Evolutionary conservation across 2,888 invertebrate genomes (phyloP), one percentile per base, ranked within the genome.

Genomic region (Drosophila percnosoma): DNA sequence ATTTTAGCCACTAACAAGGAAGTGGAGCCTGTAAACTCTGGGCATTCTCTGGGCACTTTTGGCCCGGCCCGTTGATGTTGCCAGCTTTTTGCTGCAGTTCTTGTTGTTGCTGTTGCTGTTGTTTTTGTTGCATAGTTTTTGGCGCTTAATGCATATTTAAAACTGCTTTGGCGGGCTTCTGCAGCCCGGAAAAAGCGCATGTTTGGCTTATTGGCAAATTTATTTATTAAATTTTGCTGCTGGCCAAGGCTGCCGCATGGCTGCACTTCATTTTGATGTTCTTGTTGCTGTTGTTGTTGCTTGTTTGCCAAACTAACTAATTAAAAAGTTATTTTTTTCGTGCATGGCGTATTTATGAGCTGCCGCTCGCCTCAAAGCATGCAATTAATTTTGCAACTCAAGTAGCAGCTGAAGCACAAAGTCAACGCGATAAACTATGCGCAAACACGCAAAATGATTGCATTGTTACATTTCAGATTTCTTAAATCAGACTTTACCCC

Each of bases 141-240:
- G 66, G 68, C 63, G 75, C 77, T 81, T 81, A 82, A 84, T 83
- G 77, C 77, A 89, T 87, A 83, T 85, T 87, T 89, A 73, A 89
- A 87, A 73, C 68, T 64, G 73, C 69, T 83, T 78, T 78, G 70
- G 67, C 58, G 66, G 68, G 68, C 65, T 53, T 68, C 74, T 77
- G 77, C 73, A 49, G 65, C 45, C 71, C 42, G 53, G 72, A 62
- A 61, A 75, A 63, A 66, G 70, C 71, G 79, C 83, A 86, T 75
- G 80, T 85, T 86, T 82, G 83, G 85, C 75, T 86, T 86, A 85
- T 85, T 86, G 85, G 73, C 71, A 88, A 83, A 85, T 82, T 85
- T 88, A 86, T 88, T 85, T 85, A 86, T 88, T 88, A 83, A 85
- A 80, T 80, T 85, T 73, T 68, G 71, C 68, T 72, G 51, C 45